phyloP scores from a whole-genome alignment of 2,113 vertebrate species.

The Plecotus auritus region DNA sequence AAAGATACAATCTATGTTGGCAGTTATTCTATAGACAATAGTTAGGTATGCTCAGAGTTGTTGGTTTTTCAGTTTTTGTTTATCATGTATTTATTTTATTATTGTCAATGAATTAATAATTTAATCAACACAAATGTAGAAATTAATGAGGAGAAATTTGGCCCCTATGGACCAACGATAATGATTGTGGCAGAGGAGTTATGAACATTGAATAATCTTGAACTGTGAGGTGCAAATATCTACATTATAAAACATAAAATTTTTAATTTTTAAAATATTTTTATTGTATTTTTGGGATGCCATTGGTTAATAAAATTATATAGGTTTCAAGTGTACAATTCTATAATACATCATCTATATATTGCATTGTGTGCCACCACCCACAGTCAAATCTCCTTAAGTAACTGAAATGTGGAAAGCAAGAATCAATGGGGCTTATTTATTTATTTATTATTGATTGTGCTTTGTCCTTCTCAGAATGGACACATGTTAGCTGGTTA shows the following conservation, averaged over 20 bases:
- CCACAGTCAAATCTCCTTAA: neutral
- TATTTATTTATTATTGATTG: neutral
- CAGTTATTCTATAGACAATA: neutral
- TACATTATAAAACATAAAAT: neutral
- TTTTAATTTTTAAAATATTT: neutral
- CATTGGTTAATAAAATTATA: neutral
- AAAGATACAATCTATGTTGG: neutral
- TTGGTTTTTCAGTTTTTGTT: neutral
- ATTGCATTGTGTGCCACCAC: neutral
- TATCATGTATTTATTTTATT: neutral
- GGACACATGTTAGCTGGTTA: rapidly evolving
- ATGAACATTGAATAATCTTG: neutral
- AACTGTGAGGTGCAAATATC: neutral
- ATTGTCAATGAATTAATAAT: neutral
- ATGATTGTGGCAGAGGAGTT: neutral
- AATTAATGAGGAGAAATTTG: neutral
- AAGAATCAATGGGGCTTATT: neutral
- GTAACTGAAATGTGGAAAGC: neutral
- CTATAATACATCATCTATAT: neutral
- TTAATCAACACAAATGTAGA: neutral
- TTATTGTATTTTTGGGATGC: neutral
- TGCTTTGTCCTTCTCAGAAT: no score
- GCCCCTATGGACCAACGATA: neutral
- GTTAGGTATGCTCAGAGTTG: neutral
- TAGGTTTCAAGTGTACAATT: neutral